Base-by-base conservation (phyloP, 2,888 invertebrate genomes). In the Argyresthia goedartella region DNA sequence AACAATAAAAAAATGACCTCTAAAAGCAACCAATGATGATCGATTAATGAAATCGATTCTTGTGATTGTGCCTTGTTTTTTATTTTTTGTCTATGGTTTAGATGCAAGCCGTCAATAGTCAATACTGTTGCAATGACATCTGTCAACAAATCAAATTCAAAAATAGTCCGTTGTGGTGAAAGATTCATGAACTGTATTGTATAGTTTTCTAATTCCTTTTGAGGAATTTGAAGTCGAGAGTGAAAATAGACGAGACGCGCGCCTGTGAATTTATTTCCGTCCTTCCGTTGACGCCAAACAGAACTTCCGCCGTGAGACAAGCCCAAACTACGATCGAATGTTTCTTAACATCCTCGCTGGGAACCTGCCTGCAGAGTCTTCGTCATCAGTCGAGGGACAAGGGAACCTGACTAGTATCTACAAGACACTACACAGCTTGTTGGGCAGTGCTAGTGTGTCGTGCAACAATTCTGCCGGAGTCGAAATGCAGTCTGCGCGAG, bases 401-500 rank as follows among this genome's bases (percentile, higher is more conserved):
- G 69, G 58, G 56, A 67, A 64, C 54, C 55, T 72, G 52, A 70
- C 63, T 55, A 71, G 60, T 53, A 67, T 79, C 56, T 75, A 73
- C 54, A 60, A 66, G 52, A 72, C 67, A 58, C 67, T 76, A 53
- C 70, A 73, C 66, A 72, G 59, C 60, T 60, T 77, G 10, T 54
- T 76, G 51, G 68, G 70, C 42, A 71, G 71, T 39, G 63, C 64
- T 41, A 51, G 52, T 34, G 58, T 59, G 43, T 52, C 53, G 13
- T 50, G 50, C 34, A 50, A 49, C 48, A 50, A 25, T 6, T 51
- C 44, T 51, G 53, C 57, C 52, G 60, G 63, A 57, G 63, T 63
- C 36, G 65, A 62, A 34, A 78, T 77, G 74, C 56, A 76, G 55
- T 76, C 79, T 43, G 59, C 73, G 11, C 66, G 66, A 60, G 49